Evolutionary conservation across 37 sponge, comb jelly and placozoan genomes (phyloP).

Genomic region (Haliclona indistincta): DNA sequence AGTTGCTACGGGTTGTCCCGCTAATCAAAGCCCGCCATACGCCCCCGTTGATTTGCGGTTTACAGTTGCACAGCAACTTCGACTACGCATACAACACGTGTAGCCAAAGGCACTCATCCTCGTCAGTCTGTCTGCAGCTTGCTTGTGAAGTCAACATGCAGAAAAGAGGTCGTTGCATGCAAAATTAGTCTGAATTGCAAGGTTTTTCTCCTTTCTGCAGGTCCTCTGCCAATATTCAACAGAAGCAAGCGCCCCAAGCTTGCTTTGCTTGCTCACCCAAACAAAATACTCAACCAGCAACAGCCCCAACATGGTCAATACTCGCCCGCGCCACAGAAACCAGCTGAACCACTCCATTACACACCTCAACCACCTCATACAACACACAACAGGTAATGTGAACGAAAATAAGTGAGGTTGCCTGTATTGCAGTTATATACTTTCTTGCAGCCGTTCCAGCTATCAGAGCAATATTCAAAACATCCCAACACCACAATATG

Average conservation of each 20-base stretch:
- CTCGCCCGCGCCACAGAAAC: neutral
- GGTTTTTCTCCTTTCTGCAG: constrained; percentile 7
- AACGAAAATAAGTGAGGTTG: neutral
- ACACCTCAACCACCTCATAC: neutral
- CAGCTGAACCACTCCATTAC: neutral
- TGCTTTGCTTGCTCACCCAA: constrained; percentile 65
- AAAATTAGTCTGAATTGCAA: no score
- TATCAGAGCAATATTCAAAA: neutral
- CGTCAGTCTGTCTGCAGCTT: no score
- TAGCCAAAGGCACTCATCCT: no score
- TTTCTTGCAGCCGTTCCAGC: neutral
- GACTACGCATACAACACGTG: no score
- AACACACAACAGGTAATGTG: neutral
- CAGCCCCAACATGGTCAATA: neutral
- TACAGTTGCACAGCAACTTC: no score
- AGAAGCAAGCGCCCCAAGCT: constrained; percentile 54
- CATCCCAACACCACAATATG: no score
- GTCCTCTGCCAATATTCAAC: constrained; percentile 67
- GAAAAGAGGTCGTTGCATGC: no score
- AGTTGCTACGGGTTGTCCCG: no score
- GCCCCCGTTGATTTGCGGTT: no score
- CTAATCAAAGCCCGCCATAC: no score
- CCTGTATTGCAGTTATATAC: neutral
- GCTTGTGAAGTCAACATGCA: no score
- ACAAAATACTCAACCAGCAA: constrained; percentile 37